A percentile compares a stretch with the other conserved stretches of the same genome.
Conservation (phyloP, 1,140 invertebrate species). For the Dryas iulia region DNA sequence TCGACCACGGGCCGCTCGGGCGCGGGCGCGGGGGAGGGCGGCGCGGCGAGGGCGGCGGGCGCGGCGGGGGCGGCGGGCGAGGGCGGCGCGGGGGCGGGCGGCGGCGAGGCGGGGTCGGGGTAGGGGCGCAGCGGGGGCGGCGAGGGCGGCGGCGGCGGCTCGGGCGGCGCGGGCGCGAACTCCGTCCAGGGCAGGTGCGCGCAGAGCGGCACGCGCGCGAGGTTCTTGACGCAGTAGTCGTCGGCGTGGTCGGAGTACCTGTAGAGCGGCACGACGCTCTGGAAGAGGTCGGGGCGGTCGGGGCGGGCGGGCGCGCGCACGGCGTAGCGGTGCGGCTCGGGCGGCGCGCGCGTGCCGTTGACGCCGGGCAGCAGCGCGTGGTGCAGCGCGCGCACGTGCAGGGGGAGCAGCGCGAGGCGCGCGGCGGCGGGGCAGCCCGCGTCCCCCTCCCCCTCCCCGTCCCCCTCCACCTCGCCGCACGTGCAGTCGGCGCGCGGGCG, state of each 20-base stretch:
- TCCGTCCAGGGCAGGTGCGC: slow-evolving; percentile 55
- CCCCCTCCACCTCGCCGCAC: slow-evolving; percentile 46
- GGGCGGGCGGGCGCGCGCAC: slow-evolving; percentile 54
- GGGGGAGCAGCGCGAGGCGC: slow-evolving; percentile 34
- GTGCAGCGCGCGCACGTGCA: slow-evolving; percentile 61
- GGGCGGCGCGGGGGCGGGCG: slow-evolving; percentile 46
- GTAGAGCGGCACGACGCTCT: slow-evolving; percentile 72
- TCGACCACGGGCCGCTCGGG: slow-evolving; percentile 24
- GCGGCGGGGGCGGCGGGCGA: not conserved
- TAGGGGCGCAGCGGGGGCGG: too few species aligned
- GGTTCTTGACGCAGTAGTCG: slow-evolving; percentile 71
- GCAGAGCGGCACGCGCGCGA: slow-evolving; percentile 54
- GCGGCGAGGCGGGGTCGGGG: slow-evolving; percentile 8
- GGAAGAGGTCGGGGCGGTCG: slow-evolving; percentile 57
- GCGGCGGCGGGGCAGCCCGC: slow-evolving; percentile 40
- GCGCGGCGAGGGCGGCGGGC: slow-evolving; percentile 14
- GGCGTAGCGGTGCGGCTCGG: slow-evolving; percentile 54
- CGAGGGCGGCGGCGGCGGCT: slow-evolving; percentile 7
- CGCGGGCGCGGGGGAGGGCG: not conserved
- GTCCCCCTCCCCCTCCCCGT: slow-evolving; percentile 31
- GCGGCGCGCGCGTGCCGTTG: slow-evolving; percentile 63
- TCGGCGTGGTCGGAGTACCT: slow-evolving; percentile 75
- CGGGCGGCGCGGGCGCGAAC: slow-evolving; percentile 41
- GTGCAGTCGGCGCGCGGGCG: slow-evolving; percentile 53
- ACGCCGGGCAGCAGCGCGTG: slow-evolving; percentile 56